Evolutionary conservation across 1,140 invertebrate genomes (phyloP).

Genomic region (Hylaeus anthracinus): DNA sequence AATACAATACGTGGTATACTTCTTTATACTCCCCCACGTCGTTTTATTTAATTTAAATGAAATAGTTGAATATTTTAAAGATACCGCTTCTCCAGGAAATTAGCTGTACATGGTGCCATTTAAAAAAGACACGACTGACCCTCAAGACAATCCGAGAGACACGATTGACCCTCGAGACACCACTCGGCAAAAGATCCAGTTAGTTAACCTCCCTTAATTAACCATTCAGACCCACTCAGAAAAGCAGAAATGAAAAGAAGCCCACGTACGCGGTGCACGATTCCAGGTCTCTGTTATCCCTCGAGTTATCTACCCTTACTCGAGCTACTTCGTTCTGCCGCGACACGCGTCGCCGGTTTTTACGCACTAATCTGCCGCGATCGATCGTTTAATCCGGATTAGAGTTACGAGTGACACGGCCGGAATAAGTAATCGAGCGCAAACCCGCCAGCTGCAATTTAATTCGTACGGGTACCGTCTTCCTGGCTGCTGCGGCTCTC

Average conservation of each 20-base stretch:
- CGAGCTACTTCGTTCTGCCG: neutral
- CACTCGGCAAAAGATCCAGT: too few relatives aligned
- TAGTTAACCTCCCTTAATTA: too few relatives aligned
- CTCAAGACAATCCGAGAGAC: too few relatives aligned
- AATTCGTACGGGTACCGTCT: constrained; percentile 61
- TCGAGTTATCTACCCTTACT: constrained; percentile 22
- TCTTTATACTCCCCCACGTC: too few relatives aligned
- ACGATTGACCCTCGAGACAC: too few relatives aligned
- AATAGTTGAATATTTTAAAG: too few relatives aligned
- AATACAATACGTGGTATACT: too few relatives aligned
- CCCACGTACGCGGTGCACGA: neutral
- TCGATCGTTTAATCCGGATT: constrained; percentile 69
- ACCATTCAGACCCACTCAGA: neutral
- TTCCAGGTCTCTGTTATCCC: constrained; percentile 16
- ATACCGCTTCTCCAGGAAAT: too few relatives aligned
- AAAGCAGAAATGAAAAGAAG: too few relatives aligned
- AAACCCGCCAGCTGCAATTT: constrained; percentile 58
- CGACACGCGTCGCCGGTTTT: constrained; percentile 55
- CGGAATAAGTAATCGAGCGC: constrained; percentile 65
- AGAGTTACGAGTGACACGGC: constrained; percentile 65
- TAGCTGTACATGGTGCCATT: too few relatives aligned
- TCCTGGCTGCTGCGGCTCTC: constrained; percentile 20
- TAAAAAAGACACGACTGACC: too few relatives aligned
- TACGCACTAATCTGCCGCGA: constrained; percentile 64
- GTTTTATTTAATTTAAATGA: too few relatives aligned